phyloP scores from a whole-genome alignment of 2,113 vertebrate genomes.

The Rhipidura dahli region DNA sequence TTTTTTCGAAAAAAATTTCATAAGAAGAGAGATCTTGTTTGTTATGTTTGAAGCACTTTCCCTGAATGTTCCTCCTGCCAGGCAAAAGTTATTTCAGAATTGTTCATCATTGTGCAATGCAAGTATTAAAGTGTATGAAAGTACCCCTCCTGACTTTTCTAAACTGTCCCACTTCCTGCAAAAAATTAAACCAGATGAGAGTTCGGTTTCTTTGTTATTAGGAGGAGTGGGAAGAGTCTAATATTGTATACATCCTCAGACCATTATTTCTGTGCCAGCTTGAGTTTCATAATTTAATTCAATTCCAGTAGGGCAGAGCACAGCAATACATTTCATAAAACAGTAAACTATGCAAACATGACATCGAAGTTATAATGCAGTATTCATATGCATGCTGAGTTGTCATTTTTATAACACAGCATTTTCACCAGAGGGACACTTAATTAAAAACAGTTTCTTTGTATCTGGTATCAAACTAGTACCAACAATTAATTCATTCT shows the following conservation, averaged over 20 bases:
- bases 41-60: background rate
- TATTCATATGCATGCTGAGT: slow-evolving; percentile 66
- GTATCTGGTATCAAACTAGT: slow-evolving; percentile 54
- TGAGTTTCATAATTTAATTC: slow-evolving; percentile 69
- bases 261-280: slow-evolving; percentile 59
- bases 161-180: background rate
- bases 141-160: background rate
- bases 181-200: slow-evolving; percentile 43
- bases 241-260: background rate
- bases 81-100: slow-evolving; percentile 16
- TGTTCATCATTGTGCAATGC: background rate
- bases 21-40: background rate
- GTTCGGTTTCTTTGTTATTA: background rate
- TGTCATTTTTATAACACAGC: slow-evolving; percentile 64
- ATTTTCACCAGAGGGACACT: slow-evolving; percentile 57
- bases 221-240: background rate
- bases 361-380: slow-evolving; percentile 52
- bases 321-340: slow-evolving; percentile 55
- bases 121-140: background rate
- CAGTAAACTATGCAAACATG: slow-evolving; percentile 61
- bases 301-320: slow-evolving; percentile 47
- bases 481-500: slow-evolving; percentile 64
- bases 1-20: background rate
- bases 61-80: background rate
- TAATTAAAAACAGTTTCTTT: slow-evolving; percentile 53